phyloP scores from a whole-genome alignment of 2,113 vertebrate genomes.

The Pseudois nayaur region DNA sequence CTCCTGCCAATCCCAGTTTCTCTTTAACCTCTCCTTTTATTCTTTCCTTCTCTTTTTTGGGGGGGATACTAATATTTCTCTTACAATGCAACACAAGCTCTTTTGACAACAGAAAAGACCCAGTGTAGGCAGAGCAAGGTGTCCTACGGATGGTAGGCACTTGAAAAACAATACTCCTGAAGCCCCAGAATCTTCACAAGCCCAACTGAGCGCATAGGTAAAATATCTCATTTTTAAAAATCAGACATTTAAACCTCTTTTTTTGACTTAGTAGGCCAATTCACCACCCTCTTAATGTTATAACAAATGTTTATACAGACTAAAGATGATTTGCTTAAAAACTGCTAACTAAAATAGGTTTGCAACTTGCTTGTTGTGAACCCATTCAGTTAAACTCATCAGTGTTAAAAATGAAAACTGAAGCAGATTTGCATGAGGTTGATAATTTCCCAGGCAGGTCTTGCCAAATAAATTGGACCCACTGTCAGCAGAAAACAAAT shows the following conservation, averaged over 20 bases:
- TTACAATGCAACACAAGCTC: not conserved
- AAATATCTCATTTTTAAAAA: not conserved
- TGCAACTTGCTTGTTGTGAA: not conserved
- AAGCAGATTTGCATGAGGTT: not conserved
- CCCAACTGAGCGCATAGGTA: not conserved
- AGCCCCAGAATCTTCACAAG: not conserved
- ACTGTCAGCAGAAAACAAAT: not conserved
- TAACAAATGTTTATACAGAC: not conserved
- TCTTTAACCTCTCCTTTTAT: not conserved
- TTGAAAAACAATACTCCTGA: not conserved
- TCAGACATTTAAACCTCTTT: not conserved
- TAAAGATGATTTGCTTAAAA: not conserved
- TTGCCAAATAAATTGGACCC: not conserved
- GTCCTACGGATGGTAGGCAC: not conserved
- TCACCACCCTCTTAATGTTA: not conserved
- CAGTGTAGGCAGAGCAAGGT: not conserved
- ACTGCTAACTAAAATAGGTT: not conserved
- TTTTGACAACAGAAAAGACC: not conserved
- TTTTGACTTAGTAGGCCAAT: not conserved
- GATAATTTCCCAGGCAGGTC: not conserved
- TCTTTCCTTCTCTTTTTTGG: not conserved
- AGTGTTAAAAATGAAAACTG: conserved; percentile 12
- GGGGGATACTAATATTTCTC: not conserved
- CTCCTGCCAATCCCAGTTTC: not conserved
- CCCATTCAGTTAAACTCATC: not conserved